Conservation (phyloP, 2,797 vertebrate genomes). For the Megaceryle alcyon region DNA sequence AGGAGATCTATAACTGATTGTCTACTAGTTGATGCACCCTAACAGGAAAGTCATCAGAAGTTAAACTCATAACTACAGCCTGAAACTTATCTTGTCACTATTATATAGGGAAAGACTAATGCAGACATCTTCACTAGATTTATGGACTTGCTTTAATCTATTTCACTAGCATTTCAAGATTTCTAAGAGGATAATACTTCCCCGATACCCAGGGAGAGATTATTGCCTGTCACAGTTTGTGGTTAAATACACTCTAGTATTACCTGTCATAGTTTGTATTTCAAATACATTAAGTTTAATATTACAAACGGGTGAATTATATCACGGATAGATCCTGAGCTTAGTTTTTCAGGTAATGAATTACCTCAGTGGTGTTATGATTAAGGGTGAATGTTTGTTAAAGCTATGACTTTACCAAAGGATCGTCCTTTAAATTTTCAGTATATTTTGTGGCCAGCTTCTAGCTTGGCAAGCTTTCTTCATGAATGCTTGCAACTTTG, state of each 20-base stretch:
- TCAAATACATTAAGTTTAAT: neutral
- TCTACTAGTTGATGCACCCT: neutral
- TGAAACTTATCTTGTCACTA: slow-evolving; percentile 27
- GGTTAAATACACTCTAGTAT: slow-evolving; percentile 11
- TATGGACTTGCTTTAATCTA: slow-evolving; percentile 17
- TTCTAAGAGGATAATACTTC: slow-evolving; percentile 8
- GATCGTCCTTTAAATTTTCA: neutral
- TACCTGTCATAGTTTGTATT: neutral
- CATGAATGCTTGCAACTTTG: neutral
- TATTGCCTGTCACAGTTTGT: slow-evolving; percentile 31
- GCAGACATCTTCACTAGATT: slow-evolving; percentile 23
- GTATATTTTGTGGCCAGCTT: neutral
- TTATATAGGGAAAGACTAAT: slow-evolving; percentile 5
- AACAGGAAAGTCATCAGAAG: slow-evolving; percentile 40
- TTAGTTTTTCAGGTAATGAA: neutral
- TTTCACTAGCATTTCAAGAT: slow-evolving; percentile 20
- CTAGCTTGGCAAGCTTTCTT: neutral
- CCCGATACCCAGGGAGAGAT: slow-evolving; percentile 17
- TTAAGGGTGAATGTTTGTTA: slow-evolving; percentile 20
- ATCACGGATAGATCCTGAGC: neutral
- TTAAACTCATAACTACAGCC: slow-evolving; percentile 23
- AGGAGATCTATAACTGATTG: neutral
- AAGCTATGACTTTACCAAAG: neutral
- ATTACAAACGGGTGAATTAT: neutral
- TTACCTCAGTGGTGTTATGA: neutral